phyloP scores from a whole-genome alignment of 2,797 vertebrate genomes.

The Sebastes diaconus region DNA sequence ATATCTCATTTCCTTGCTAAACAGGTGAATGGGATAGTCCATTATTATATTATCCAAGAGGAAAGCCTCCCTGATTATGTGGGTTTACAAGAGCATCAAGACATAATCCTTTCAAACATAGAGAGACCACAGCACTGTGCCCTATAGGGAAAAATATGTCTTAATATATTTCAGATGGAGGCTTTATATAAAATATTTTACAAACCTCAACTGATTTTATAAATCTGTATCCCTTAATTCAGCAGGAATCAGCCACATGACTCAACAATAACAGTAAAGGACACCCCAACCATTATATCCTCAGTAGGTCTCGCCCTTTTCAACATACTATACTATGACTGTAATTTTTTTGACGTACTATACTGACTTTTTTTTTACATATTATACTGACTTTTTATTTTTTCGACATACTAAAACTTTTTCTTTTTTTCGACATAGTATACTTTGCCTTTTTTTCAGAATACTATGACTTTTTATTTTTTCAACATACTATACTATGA shows the following conservation, averaged over 20 bases:
- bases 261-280: neutral
- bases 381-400: too few relatives aligned
- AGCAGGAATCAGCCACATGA: neutral
- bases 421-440: too few relatives aligned
- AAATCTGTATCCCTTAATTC: neutral
- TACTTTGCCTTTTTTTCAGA: too few relatives aligned
- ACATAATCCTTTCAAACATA: conserved; percentile 23
- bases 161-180: neutral
- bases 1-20: conserved; percentile 46
- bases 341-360: too few relatives aligned
- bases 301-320: neutral
- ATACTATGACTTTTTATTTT: too few relatives aligned
- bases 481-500: too few relatives aligned
- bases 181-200: neutral
- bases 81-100: conserved; percentile 21
- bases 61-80: conserved; percentile 40
- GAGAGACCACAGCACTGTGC: neutral
- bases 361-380: too few relatives aligned
- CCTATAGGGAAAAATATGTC: neutral
- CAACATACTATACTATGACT: too few relatives aligned
- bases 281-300: neutral
- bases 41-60: conserved; percentile 49
- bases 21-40: conserved; percentile 37
- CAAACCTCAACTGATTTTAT: neutral
- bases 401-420: too few relatives aligned